phyloP scores from a whole-genome alignment of 2,113 vertebrate species.

The Patagioenas fasciata region DNA sequence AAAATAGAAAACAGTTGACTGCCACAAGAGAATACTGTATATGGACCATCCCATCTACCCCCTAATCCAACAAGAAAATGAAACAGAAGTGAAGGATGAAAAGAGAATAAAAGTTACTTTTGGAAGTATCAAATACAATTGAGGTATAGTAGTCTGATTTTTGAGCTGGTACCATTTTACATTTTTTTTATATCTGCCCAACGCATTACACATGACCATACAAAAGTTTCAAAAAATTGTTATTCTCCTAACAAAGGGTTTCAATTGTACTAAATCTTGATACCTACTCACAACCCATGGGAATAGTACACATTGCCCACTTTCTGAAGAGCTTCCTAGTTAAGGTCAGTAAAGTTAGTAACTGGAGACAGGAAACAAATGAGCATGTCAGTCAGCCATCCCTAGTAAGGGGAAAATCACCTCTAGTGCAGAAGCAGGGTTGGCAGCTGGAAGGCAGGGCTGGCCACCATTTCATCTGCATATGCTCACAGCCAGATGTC shows the following conservation, averaged over 20 bases:
- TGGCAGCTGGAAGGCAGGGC: neutral
- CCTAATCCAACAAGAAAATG: neutral
- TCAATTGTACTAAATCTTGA: neutral
- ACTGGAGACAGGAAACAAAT: neutral
- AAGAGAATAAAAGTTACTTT: neutral
- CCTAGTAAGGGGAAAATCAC: neutral
- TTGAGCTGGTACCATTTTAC: neutral
- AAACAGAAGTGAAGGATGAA: neutral
- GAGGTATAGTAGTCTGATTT: neutral
- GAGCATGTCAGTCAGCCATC: neutral
- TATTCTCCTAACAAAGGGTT: neutral
- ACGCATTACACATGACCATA: neutral
- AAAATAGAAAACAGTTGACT: neutral
- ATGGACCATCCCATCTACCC: neutral
- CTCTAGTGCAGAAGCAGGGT: neutral
- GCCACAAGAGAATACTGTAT: neutral
- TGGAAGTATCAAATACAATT: neutral
- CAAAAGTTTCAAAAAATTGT: neutral
- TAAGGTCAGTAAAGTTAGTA: neutral
- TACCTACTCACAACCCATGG: neutral
- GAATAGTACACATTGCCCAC: neutral
- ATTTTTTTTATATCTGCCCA: neutral
- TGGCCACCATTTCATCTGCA: neutral
- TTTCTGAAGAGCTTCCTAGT: neutral
- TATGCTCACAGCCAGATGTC: neutral